These are phyloP conservation scores for Ylistrum balloti DNA, from an alignment of 1,140 invertebrate species.

Conservation along the genomic window DNA sequence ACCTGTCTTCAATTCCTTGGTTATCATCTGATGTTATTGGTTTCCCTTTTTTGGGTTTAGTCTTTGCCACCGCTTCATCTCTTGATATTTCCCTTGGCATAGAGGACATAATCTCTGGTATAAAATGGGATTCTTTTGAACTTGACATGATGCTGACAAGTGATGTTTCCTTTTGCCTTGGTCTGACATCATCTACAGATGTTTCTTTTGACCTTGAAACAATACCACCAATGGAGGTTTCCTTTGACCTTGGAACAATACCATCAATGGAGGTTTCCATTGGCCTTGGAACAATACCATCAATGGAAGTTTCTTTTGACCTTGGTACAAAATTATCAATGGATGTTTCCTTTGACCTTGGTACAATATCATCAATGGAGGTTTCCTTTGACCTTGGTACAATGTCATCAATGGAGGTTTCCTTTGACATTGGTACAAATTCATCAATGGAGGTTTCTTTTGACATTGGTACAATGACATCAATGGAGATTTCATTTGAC, in stretches of 20 bases:
- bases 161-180: background rate
- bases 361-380: background rate
- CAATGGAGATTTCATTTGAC: background rate
- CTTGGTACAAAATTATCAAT: background rate
- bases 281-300: background rate
- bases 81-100: background rate
- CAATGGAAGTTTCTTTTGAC: background rate
- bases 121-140: background rate
- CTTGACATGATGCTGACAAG: background rate
- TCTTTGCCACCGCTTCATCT: background rate
- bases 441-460: background rate
- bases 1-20: background rate
- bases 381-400: background rate
- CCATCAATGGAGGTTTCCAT: background rate
- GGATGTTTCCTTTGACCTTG: conserved; percentile 25
- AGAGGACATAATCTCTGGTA: background rate
- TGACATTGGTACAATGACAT: background rate
- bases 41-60: background rate
- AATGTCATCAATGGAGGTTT: background rate
- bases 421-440: background rate
- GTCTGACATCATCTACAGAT: background rate
- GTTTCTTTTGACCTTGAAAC: background rate
- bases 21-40: background rate
- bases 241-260: background rate
- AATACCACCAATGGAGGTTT: background rate